These are phyloP conservation scores for Diplodus puntazzo DNA, from an alignment of 2,797 vertebrate species.

Conservation along the genomic window DNA sequence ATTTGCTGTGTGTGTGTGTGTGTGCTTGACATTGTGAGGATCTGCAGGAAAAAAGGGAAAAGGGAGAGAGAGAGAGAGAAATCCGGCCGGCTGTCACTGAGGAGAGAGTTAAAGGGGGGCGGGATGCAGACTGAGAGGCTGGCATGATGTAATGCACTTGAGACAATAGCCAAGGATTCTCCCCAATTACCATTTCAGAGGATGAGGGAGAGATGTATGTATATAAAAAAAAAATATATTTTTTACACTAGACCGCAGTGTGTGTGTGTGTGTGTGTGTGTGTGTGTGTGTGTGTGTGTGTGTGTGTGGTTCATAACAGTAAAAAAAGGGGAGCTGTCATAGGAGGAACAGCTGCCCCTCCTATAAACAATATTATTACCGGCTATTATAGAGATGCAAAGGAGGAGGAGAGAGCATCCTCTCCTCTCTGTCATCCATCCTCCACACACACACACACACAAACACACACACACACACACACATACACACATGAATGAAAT, in stretches of 20 bases:
- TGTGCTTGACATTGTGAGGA: constrained; percentile 66
- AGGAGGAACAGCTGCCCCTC: constrained; percentile 72
- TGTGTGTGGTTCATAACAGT: constrained; percentile 43
- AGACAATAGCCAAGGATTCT: constrained; percentile 96
- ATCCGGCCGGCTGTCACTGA: constrained; percentile 60
- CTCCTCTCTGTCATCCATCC: constrained; percentile 23
- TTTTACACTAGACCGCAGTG: constrained; percentile 36
- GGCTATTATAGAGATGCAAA: constrained; percentile 59
- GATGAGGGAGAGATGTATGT: constrained; percentile 56
- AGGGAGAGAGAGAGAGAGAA: background rate
- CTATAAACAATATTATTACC: constrained; percentile 74
- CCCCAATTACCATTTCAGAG: constrained; percentile 84
- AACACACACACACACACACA: background rate
- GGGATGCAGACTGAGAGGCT: constrained; percentile 88
- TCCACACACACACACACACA: constrained; percentile 13
- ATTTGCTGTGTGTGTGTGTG: constrained; percentile 2
- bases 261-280: background rate
- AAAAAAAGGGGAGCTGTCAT: constrained; percentile 62
- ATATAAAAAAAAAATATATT: too few species aligned
- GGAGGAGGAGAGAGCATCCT: constrained; percentile 26
- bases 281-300: constrained; percentile 17
- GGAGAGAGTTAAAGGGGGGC: constrained; percentile 88
- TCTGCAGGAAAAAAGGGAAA: constrained; percentile 48
- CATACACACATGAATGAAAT: too few species aligned
- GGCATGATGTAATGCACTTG: constrained; percentile 94